phyloP scores from a whole-genome alignment of 2,888 invertebrate genomes.

The Apodemia zela region DNA sequence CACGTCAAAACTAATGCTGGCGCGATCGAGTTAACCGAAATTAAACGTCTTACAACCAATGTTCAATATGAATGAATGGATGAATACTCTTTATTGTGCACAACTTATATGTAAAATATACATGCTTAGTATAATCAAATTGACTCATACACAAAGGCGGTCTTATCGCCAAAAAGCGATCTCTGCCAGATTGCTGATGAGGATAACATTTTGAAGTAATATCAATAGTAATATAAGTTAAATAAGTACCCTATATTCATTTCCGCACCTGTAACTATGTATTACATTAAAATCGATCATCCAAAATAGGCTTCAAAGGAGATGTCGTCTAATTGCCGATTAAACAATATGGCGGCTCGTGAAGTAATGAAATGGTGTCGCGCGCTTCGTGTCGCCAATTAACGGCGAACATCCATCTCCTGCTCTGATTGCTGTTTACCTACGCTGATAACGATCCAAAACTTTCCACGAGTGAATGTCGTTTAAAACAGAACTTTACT shows the following conservation, averaged over 20 bases:
- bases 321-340: constrained; percentile 12
- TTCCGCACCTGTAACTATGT: neutral
- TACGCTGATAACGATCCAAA: constrained; percentile 14
- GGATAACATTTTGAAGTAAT: no score
- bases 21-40: no score
- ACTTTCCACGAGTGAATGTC: neutral
- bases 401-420: constrained; percentile 8
- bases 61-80: no score
- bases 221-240: no score
- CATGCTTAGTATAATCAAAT: no score
- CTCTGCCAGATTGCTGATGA: no score
- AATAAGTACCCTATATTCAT: neutral
- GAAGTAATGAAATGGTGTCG: constrained; percentile 13
- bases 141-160: no score
- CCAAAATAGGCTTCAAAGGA: constrained; percentile 1
- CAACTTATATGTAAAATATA: no score
- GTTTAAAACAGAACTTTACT: neutral
- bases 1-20: no score
- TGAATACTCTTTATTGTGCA: no score
- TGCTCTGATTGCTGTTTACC: constrained; percentile 16
- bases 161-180: no score
- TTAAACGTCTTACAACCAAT: no score
- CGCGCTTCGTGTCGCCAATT: constrained; percentile 14
- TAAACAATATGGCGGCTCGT: constrained; percentile 11
- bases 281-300: constrained; percentile 5